Percentiles rank a stretch among this genome's conserved stretches.
phyloP scores from a whole-genome alignment of 2,888 invertebrate genomes.

The Cheilosia scutellata region DNA sequence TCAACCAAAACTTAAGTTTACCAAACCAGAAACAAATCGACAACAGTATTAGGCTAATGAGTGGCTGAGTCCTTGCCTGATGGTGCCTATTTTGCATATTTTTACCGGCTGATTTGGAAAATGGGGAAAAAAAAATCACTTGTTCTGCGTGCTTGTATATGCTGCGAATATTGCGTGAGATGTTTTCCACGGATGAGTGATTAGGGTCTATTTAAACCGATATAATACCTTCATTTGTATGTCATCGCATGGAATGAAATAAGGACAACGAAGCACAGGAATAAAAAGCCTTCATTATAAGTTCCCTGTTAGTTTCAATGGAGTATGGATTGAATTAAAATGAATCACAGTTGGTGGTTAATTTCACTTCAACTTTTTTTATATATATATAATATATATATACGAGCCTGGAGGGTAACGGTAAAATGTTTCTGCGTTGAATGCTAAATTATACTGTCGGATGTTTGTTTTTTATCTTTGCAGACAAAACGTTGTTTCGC shows the following conservation, averaged over 20 bases:
- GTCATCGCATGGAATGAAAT: not conserved
- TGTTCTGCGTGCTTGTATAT: constrained; percentile 31
- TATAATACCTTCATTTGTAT: constrained; percentile 15
- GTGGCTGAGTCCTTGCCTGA: constrained; percentile 42
- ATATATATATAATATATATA: no score
- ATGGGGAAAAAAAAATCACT: constrained; percentile 8
- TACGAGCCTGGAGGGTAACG: not conserved
- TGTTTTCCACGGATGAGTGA: constrained; percentile 1
- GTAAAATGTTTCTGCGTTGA: constrained; percentile 24
- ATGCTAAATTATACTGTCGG: constrained; percentile 32
- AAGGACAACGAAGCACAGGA: not conserved
- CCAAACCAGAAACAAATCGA: constrained; percentile 60
- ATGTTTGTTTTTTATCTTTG: constrained; percentile 2
- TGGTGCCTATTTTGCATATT: constrained; percentile 60
- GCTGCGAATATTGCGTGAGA: constrained; percentile 30
- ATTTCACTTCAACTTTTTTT: constrained; percentile 23
- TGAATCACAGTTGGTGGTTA: constrained; percentile 42
- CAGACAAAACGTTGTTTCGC: not conserved
- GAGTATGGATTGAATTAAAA: constrained; percentile 51
- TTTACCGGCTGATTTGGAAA: constrained; percentile 54
- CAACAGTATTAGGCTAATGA: constrained; percentile 65
- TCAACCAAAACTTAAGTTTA: constrained; percentile 46
- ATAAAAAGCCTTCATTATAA: constrained; percentile 34
- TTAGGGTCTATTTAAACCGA: constrained; percentile 17
- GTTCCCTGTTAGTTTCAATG: constrained; percentile 29